A percentile compares a stretch with the other conserved stretches of the same genome.
phyloP scores from a whole-genome alignment of 2,797 vertebrate genomes.

The Sylvia borin region DNA sequence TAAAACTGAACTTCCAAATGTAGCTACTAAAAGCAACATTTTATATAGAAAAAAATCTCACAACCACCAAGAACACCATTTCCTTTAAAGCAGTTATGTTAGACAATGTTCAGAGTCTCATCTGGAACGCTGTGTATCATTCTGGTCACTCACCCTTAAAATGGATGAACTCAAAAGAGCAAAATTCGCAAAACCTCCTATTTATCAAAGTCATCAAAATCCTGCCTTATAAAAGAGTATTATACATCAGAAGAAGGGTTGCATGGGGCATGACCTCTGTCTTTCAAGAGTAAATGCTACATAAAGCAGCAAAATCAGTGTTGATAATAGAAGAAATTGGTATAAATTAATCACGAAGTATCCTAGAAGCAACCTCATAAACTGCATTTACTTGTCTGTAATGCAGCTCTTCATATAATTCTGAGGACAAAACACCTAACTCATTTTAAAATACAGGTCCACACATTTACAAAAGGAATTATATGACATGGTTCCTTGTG shows the following conservation, averaged over 20 bases:
- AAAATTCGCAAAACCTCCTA: background rate
- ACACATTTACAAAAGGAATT: background rate
- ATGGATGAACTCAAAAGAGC: background rate
- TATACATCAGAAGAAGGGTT: background rate
- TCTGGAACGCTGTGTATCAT: background rate
- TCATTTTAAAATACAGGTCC: background rate
- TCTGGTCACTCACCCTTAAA: background rate
- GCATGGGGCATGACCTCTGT: background rate
- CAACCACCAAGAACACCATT: background rate
- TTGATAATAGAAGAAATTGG: background rate
- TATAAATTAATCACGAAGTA: background rate
- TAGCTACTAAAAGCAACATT: background rate
- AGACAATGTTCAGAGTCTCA: background rate
- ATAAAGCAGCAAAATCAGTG: background rate
- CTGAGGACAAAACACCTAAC: background rate
- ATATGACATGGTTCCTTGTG: background rate
- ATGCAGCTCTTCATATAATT: background rate
- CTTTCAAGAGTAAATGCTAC: background rate
- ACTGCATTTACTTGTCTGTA: background rate
- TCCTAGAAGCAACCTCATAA: background rate
- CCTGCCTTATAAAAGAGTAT: background rate
- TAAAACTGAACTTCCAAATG: background rate
- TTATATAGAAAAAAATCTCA: background rate
- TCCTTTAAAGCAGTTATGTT: background rate
- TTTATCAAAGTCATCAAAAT: background rate